A percentile compares a stretch with the other conserved stretches of the same genome.
phyloP scores from a whole-genome alignment of 2,113 vertebrate species.

The Cacatua alba region DNA sequence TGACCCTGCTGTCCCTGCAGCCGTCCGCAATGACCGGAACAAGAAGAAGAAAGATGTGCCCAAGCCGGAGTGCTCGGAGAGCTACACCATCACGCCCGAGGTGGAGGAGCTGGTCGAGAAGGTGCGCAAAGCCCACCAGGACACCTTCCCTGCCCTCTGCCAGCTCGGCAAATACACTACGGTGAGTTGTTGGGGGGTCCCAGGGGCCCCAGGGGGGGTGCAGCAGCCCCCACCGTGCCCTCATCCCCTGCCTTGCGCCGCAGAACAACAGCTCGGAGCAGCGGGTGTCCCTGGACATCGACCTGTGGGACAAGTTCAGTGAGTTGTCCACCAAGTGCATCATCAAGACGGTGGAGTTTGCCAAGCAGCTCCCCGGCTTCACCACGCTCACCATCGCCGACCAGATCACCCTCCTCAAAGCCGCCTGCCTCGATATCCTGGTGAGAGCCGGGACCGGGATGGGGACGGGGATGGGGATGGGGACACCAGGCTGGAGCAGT shows the following conservation, averaged over 20 bases:
- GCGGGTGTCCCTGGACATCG: constrained; percentile 91
- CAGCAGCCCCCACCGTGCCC: not conserved
- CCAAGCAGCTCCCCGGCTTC: constrained; percentile 97
- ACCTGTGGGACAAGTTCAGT: constrained; percentile 99
- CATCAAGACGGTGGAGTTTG: constrained; percentile 99
- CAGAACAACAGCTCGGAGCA: constrained; percentile 97
- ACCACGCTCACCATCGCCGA: constrained; percentile 96
- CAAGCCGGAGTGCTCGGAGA: constrained; percentile 92
- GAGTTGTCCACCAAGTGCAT: constrained; percentile 98
- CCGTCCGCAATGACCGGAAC: constrained; percentile 96
- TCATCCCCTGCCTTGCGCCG: not conserved
- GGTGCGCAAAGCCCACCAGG: constrained; percentile 96
- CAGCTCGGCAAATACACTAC: constrained; percentile 99
- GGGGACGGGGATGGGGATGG: accelerated
- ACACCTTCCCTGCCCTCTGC: constrained; percentile 97
- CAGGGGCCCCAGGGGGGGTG: accelerated
- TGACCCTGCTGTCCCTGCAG: constrained; percentile 57
- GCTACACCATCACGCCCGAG: constrained; percentile 89
- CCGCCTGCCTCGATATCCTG: constrained; percentile 97
- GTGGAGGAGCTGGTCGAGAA: constrained; percentile 96
- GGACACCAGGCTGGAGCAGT: not conserved
- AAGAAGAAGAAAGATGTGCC: constrained; percentile 98
- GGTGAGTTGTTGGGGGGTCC: constrained; percentile 66
- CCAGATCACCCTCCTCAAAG: constrained; percentile 98
- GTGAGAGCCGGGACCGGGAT: constrained; percentile 59